Evolutionary conservation across 2,113 vertebrate species (phyloP).

Genomic region (Cardinalis cardinalis): DNA sequence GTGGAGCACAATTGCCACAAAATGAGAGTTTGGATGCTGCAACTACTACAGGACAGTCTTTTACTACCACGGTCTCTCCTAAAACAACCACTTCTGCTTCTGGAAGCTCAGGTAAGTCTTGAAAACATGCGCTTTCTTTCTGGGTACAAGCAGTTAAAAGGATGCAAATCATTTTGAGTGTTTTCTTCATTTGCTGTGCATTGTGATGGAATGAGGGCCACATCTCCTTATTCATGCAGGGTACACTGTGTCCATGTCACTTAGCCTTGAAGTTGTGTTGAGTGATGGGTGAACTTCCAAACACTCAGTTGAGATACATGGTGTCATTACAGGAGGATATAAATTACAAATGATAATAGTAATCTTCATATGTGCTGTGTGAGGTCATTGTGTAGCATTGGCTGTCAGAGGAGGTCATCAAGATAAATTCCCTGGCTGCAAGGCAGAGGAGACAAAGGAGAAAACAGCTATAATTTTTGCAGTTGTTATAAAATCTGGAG

Average conservation of each 20-base stretch:
- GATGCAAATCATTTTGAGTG: background rate
- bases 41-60: background rate
- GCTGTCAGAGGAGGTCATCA: background rate
- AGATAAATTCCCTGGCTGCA: background rate
- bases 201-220: background rate
- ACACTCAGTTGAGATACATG: background rate
- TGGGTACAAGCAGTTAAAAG: background rate
- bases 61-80: background rate
- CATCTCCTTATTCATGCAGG: background rate
- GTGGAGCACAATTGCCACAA: background rate
- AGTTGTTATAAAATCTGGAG: background rate
- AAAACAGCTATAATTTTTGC: conserved; percentile 9
- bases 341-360: background rate
- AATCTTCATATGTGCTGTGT: background rate
- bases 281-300: background rate
- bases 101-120: conserved; percentile 17
- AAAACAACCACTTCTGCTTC: background rate
- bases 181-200: background rate
- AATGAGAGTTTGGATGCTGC: background rate
- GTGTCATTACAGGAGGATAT: background rate
- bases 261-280: background rate
- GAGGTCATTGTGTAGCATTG: background rate
- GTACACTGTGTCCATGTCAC: background rate
- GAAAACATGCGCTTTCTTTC: background rate
- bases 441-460: background rate